Evolutionary conservation across 2,888 invertebrate species (phyloP), one percentile per base, ranked within the genome.

Genomic region (Pantelozetes paolii): DNA sequence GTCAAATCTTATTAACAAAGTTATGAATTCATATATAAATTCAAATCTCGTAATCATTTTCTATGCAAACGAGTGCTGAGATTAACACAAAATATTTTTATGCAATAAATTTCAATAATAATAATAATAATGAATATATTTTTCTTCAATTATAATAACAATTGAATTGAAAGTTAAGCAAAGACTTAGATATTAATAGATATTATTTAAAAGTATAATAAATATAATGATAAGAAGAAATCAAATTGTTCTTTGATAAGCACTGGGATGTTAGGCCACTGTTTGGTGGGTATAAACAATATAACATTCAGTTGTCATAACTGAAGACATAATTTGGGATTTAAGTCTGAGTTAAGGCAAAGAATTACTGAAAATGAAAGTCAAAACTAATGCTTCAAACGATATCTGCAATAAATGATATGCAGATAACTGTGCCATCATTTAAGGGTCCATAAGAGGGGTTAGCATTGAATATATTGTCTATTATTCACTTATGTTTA

Each of bases 111-210:
- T 54, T 13, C 6, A 59, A 59, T 32, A 6, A 59, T 59, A 59
- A 59, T 30, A 59, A 59, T 57, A 28, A 5, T 57, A 9, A 30
- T 15, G 23, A 20, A 28, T 59, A 18, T 59, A 30, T 15, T 23
- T 23, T 20, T 59, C 57, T 28, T 2, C 11, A 30, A 59, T 59
- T 15, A 30, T 59, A 18, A 32, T 15, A 59, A 59, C n/a, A n/a
- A n/a, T n/a, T n/a, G n/a, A n/a, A n/a, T n/a, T n/a, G n/a, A n/a
- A n/a, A n/a, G n/a, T n/a, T n/a, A n/a, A n/a, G n/a, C n/a, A n/a
- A n/a, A n/a, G n/a, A n/a, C n/a, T n/a, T n/a, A n/a, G n/a, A 30
- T 30, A 20, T 3, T 59, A 59, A 59, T 30, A 59, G 59, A 59
- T 59, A 30, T 20, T 30, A 15, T 20, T 30, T 59, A 59, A 59